phyloP scores from a whole-genome alignment of 1,140 invertebrate species.

The Ruditapes philippinarum region DNA sequence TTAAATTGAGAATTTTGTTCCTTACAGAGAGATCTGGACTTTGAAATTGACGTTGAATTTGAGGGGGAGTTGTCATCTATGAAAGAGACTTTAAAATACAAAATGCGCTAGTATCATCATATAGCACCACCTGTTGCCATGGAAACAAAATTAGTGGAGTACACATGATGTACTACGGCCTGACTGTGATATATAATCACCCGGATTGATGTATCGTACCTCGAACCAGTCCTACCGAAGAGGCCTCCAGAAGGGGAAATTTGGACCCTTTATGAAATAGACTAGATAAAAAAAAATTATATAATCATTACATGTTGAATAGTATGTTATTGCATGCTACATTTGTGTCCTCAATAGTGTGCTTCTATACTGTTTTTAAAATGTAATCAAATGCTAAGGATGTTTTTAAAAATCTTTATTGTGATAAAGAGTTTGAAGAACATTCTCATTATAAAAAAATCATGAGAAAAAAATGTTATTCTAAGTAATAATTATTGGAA shows the following conservation, averaged over 20 bases:
- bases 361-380: too few species aligned
- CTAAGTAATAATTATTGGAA: too few species aligned
- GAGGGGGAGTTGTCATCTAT: slow-evolving; percentile 97
- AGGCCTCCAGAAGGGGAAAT: background rate
- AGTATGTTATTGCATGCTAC: background rate
- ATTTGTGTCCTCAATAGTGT: too few species aligned
- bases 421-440: too few species aligned
- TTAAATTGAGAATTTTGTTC: too few species aligned
- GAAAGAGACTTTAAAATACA: slow-evolving; percentile 96
- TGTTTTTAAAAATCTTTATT: too few species aligned
- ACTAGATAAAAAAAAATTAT: slow-evolving; percentile 3
- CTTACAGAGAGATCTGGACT: slow-evolving; percentile 96
- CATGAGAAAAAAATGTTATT: too few species aligned
- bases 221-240: background rate
- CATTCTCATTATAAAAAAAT: too few species aligned
- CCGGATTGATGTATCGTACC: background rate
- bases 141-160: slow-evolving; percentile 40
- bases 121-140: slow-evolving; percentile 28
- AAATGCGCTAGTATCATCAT: slow-evolving; percentile 94
- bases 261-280: background rate
- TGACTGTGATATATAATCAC: slow-evolving; percentile 39
- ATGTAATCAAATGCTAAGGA: too few species aligned
- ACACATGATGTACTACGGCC: slow-evolving; percentile 23
- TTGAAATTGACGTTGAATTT: slow-evolving; percentile 97
- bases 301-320: slow-evolving; percentile 9